Conservation (phyloP, 1,140 invertebrate genomes). For the Rhizoglyphus robini region DNA sequence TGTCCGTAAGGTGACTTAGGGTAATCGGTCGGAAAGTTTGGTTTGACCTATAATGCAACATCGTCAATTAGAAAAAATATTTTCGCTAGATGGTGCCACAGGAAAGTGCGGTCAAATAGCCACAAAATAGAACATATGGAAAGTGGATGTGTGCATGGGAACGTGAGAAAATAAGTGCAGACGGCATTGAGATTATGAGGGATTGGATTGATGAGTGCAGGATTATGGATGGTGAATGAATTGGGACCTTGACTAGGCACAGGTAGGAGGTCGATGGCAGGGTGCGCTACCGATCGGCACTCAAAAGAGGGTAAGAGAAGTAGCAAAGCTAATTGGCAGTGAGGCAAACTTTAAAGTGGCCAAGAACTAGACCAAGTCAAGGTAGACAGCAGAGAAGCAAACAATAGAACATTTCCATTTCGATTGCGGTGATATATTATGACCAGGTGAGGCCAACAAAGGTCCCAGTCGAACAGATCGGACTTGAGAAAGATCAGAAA, state of each 20-base stretch:
- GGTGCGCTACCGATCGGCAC: neutral
- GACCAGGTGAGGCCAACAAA: constrained; percentile 5
- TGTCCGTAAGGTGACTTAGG: constrained; percentile 2
- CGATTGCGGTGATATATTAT: constrained; percentile 15
- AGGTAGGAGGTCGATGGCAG: too few relatives aligned
- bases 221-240: neutral
- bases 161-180: neutral
- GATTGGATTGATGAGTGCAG: neutral
- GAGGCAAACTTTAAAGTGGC: neutral
- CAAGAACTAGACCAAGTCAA: neutral
- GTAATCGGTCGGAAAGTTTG: constrained; percentile 2
- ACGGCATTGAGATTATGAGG: neutral
- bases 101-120: neutral
- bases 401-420: constrained; percentile 11
- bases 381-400: neutral
- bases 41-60: neutral
- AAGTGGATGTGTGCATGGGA: neutral
- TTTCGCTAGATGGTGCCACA: neutral
- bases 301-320: neutral
- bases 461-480: neutral
- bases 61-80: neutral
- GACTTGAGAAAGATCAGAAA: neutral
- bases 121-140: neutral
- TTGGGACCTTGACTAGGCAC: neutral
- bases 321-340: constrained; percentile 3